Percentiles rank a stretch among this genome's conserved stretches.
Evolutionary conservation across 2,797 vertebrate genomes (phyloP).

Genomic region (Glyptemys insculpta): DNA sequence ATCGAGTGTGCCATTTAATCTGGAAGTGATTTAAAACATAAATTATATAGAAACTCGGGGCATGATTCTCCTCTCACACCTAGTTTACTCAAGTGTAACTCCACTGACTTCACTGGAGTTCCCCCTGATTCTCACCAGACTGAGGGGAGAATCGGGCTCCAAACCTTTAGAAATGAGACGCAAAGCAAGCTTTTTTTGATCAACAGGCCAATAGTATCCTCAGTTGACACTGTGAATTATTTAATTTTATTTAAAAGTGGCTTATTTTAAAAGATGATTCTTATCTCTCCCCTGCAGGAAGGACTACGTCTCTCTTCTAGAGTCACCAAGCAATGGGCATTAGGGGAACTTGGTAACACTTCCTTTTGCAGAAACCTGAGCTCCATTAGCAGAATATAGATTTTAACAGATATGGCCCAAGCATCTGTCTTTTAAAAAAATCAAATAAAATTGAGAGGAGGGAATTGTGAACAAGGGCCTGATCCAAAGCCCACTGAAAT

Average conservation of each 20-base stretch:
- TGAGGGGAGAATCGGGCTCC: neutral
- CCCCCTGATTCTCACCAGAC: neutral
- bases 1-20: neutral
- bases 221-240: constrained; percentile 63
- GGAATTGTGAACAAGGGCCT: constrained; percentile 39
- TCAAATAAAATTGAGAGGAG: constrained; percentile 57
- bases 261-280: constrained; percentile 64
- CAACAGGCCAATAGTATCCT: constrained; percentile 41
- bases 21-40: neutral
- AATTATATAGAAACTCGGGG: neutral
- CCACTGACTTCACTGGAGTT: neutral
- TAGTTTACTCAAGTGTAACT: neutral
- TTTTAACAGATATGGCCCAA: constrained; percentile 49
- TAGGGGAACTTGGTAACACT: constrained; percentile 55
- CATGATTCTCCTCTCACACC: neutral
- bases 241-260: constrained; percentile 73
- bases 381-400: constrained; percentile 61
- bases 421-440: constrained; percentile 65
- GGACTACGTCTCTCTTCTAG: constrained; percentile 57
- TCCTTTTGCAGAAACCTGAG: constrained; percentile 62
- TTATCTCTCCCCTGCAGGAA: constrained; percentile 20
- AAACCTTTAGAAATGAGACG: constrained; percentile 28
- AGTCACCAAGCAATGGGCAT: constrained; percentile 59
- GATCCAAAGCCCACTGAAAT: constrained; percentile 57
- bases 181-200: neutral